These are phyloP conservation scores for Cervus canadensis DNA, from an alignment of 2,113 vertebrate genomes.

Conservation along the genomic window DNA sequence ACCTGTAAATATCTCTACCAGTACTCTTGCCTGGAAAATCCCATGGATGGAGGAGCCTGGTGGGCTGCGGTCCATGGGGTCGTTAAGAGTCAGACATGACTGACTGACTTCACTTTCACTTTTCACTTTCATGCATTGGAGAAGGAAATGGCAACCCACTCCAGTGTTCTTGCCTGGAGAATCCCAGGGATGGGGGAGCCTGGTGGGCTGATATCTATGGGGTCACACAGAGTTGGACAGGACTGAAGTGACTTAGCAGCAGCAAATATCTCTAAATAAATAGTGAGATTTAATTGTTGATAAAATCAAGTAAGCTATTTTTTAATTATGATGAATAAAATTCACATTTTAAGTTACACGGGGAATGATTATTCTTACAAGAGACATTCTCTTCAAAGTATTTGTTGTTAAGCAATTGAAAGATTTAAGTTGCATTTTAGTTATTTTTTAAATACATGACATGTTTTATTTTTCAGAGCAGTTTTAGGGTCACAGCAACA, in stretches of 20 bases:
- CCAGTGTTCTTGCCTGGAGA: too few relatives aligned
- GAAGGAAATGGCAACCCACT: too few relatives aligned
- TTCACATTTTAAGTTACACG: neutral
- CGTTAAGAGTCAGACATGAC: fast-evolving
- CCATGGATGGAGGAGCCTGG: too few relatives aligned
- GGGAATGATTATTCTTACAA: neutral
- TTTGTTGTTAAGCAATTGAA: neutral
- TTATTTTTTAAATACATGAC: neutral
- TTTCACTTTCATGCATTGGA: too few relatives aligned
- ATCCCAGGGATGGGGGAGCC: too few relatives aligned
- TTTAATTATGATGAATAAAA: neutral
- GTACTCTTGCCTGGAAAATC: too few relatives aligned
- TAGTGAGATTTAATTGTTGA: neutral
- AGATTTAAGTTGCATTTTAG: neutral
- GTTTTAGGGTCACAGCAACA: neutral
- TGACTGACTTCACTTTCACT: too few relatives aligned
- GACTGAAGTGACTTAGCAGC: too few relatives aligned
- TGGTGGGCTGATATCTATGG: too few relatives aligned
- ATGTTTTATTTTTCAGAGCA: neutral
- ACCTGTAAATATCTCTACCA: neutral
- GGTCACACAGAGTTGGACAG: too few relatives aligned
- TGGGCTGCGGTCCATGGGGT: too few relatives aligned
- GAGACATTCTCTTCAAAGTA: neutral
- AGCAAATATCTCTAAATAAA: neutral
- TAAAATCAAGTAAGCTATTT: neutral